A percentile compares a stretch with the other conserved stretches of the same genome.
phyloP scores from a whole-genome alignment of 2,113 vertebrate genomes.

The Anguilla japonica region DNA sequence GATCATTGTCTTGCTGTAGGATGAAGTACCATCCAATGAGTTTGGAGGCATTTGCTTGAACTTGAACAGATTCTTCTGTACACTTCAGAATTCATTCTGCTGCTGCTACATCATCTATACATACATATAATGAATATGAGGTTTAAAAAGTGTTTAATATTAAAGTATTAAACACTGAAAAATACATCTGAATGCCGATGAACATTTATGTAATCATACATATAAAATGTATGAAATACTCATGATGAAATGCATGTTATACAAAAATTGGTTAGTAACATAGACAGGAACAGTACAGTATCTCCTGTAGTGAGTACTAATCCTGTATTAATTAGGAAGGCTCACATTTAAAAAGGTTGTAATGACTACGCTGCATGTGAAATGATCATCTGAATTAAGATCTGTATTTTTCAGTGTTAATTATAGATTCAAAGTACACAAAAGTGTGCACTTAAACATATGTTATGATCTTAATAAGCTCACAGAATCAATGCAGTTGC shows the following conservation, averaged over 20 bases:
- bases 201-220: too few relatives aligned
- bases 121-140: too few relatives aligned
- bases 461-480: neutral
- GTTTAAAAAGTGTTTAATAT: too few relatives aligned
- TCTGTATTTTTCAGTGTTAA: neutral
- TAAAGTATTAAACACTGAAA: too few relatives aligned
- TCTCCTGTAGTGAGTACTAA: neutral
- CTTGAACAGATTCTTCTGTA: too few relatives aligned
- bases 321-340: neutral
- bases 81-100: too few relatives aligned
- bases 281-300: neutral
- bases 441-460: conserved; percentile 1
- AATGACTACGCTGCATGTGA: neutral
- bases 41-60: too few relatives aligned
- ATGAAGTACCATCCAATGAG: too few relatives aligned
- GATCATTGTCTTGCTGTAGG: too few relatives aligned
- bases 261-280: neutral
- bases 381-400: neutral
- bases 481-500: neutral
- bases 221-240: too few relatives aligned
- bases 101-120: too few relatives aligned
- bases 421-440: neutral
- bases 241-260: neutral
- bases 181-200: too few relatives aligned
- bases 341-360: neutral